phyloP scores from a whole-genome alignment of 2,888 invertebrate genomes.

The Ceratothoa steindachneri region DNA sequence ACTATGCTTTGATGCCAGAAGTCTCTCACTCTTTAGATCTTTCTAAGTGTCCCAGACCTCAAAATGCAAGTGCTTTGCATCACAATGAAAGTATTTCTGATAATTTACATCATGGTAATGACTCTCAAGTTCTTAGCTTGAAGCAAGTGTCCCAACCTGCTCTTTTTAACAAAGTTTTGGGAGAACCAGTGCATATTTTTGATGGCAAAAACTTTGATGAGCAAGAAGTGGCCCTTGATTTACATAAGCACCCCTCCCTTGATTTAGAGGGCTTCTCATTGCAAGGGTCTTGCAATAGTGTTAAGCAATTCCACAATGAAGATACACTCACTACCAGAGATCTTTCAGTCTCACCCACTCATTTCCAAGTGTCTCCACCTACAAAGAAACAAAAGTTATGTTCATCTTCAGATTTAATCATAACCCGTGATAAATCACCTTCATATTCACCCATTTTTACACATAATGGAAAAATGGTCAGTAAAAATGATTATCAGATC shows the following conservation, averaged over 20 bases:
- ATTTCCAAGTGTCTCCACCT: background rate
- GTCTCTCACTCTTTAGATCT: background rate
- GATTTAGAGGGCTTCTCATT: slow-evolving; percentile 20
- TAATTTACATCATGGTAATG: background rate
- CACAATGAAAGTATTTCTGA: background rate
- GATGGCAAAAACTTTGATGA: slow-evolving; percentile 17
- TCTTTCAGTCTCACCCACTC: background rate
- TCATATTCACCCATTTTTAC: slow-evolving; percentile 22
- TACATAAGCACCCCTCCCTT: slow-evolving; percentile 12
- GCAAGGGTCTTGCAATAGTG: slow-evolving; percentile 15
- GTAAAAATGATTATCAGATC: slow-evolving; percentile 31
- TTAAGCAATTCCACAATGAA: background rate
- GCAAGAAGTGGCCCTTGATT: slow-evolving; percentile 36
- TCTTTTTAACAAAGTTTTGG: background rate
- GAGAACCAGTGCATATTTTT: background rate
- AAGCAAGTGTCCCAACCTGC: background rate
- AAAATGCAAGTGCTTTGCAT: background rate
- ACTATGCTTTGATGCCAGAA: background rate
- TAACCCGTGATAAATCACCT: background rate
- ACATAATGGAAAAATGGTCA: slow-evolving; percentile 16
- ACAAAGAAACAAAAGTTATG: background rate
- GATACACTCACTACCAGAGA: background rate
- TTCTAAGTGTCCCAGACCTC: background rate
- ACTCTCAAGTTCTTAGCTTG: background rate
- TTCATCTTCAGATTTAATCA: background rate